Conservation (phyloP, 2,113 vertebrate genomes). For the Rhombomys opimus region DNA sequence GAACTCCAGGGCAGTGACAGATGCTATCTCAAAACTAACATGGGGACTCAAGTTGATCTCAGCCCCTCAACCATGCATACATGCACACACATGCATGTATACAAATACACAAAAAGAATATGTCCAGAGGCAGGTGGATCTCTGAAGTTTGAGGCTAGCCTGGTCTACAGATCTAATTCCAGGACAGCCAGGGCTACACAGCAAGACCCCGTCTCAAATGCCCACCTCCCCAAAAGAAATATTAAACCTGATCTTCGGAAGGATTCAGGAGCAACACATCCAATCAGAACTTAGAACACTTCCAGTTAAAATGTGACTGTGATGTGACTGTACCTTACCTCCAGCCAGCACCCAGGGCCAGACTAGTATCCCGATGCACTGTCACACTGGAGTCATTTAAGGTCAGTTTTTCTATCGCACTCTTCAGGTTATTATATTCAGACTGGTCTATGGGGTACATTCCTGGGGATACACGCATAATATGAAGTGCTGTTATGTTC, state of each 20-base stretch:
- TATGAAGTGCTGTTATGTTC: not conserved
- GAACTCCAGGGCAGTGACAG: not conserved
- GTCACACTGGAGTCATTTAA: constrained; percentile 97
- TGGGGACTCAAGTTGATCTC: not conserved
- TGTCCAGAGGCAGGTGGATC: not conserved
- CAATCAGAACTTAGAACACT: constrained; percentile 17
- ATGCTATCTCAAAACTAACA: not conserved
- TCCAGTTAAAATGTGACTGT: not conserved
- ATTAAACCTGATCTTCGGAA: constrained; percentile 23
- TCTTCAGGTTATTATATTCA: constrained; percentile 94
- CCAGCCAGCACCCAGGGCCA: constrained; percentile 97
- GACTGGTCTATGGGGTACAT: constrained; percentile 97
- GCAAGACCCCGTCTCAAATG: not conserved
- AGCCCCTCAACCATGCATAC: not conserved
- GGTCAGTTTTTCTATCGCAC: constrained; percentile 95
- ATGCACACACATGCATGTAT: too few relatives aligned
- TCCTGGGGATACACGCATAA: constrained; percentile 85
- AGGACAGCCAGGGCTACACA: not conserved
- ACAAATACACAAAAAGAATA: not conserved
- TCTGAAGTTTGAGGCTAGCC: not conserved
- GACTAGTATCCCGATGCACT: constrained; percentile 94
- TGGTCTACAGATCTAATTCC: not conserved
- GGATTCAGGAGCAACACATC: not conserved
- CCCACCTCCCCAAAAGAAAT: not conserved
- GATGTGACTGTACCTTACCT: constrained; percentile 88